These are phyloP conservation scores for Hirtodrosophila confusa DNA, from an alignment of 2,888 invertebrate species.

Conservation along the genomic window DNA sequence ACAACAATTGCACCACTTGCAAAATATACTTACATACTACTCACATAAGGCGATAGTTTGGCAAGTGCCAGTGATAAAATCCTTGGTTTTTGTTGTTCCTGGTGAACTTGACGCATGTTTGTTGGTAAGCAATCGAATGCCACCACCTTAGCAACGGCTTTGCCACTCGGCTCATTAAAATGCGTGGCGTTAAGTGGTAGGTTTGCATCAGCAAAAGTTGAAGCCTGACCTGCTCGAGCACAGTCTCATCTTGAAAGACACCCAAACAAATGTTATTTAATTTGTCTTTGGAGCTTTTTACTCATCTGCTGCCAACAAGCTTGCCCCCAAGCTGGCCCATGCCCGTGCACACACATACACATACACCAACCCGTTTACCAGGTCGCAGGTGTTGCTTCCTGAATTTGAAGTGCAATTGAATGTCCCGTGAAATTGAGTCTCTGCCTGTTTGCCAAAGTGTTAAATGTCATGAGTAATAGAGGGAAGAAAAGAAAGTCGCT, in stretches of 20 bases:
- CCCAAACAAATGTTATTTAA: conserved; percentile 80
- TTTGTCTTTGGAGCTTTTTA: conserved; percentile 73
- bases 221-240: conserved; percentile 48
- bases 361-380: conserved; percentile 49
- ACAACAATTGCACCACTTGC: too few relatives aligned
- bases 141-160: conserved; percentile 26
- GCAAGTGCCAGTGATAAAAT: too few relatives aligned
- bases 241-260: conserved; percentile 63
- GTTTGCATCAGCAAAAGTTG: conserved; percentile 69
- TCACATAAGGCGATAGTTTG: too few relatives aligned
- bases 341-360: conserved; percentile 1
- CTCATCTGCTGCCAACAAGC: conserved; percentile 60
- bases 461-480: conserved; percentile 68
- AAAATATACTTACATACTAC: too few relatives aligned
- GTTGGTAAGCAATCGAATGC: conserved; percentile 63
- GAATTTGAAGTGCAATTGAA: conserved; percentile 80
- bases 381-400: conserved; percentile 76
- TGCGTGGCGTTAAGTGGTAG: conserved; percentile 69
- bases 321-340: conserved; percentile 24
- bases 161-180: conserved; percentile 69
- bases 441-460: conserved; percentile 74
- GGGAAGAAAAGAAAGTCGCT: conserved; percentile 11
- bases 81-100: conserved; percentile 24
- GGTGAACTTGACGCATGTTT: conserved; percentile 78
- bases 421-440: conserved; percentile 53